phyloP scores from a whole-genome alignment of 2,888 invertebrate genomes.

The Neuroscelio doddi region DNA sequence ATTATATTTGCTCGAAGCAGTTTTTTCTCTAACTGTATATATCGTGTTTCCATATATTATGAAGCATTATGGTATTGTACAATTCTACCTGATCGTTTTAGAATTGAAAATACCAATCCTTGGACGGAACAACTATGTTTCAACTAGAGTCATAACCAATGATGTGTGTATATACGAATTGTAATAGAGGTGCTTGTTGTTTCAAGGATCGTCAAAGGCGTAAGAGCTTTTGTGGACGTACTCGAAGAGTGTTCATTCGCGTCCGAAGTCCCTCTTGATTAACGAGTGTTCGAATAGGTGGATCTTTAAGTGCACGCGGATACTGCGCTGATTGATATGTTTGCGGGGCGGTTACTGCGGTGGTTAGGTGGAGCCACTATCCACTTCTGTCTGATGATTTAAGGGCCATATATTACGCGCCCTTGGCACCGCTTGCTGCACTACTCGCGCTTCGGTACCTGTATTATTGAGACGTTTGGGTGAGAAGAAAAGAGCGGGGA shows the following conservation, averaged over 20 bases:
- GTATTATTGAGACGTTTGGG: conserved; percentile 60
- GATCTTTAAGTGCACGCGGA: conserved; percentile 53
- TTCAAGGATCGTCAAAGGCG: conserved; percentile 36
- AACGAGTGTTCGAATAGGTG: conserved; percentile 61
- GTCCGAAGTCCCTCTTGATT: conserved; percentile 52
- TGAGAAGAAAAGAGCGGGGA: conserved; percentile 56
- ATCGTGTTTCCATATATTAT: no score
- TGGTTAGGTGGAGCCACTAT: conserved; percentile 64
- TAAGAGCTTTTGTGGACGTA: conserved; percentile 17
- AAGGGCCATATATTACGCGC: conserved; percentile 70
- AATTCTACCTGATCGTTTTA: no score
- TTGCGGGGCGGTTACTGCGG: conserved; percentile 66
- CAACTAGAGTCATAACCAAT: no score
- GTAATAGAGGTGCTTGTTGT: conserved; percentile 37
- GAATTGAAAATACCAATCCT: no score
- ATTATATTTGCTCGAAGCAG: no score
- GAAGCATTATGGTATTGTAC: no score
- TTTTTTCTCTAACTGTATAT: no score
- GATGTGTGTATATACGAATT: no score
- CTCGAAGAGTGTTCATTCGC: conserved; percentile 14
- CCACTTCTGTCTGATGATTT: conserved; percentile 68
- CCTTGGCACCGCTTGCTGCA: conserved; percentile 63
- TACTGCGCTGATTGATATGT: conserved; percentile 68
- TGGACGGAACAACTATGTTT: no score
- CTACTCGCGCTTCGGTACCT: conserved; percentile 56